phyloP scores from a whole-genome alignment of 2,113 vertebrate species.

The Nicator chloris region DNA sequence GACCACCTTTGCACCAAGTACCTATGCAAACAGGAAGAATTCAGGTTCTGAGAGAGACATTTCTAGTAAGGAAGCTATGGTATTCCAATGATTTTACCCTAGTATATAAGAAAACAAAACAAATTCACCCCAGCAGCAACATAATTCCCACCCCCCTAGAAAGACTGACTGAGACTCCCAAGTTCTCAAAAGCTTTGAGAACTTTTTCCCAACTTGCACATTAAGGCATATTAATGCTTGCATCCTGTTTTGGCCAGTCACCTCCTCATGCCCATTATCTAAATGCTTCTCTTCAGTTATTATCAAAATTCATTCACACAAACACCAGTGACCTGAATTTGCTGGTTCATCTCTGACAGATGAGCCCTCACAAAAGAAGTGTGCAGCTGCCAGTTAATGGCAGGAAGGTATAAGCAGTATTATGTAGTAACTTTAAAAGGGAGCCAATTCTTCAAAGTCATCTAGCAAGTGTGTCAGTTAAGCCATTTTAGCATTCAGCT shows the following conservation, averaged over 20 bases:
- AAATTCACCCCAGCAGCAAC: neutral
- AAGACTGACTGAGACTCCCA: neutral
- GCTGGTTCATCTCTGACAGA: neutral
- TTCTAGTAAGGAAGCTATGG: neutral
- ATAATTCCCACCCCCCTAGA: neutral
- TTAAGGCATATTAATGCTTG: neutral
- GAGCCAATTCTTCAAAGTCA: neutral
- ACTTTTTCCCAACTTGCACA: neutral
- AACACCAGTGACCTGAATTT: neutral
- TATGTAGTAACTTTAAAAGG: neutral
- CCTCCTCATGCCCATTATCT: neutral
- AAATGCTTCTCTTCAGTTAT: neutral
- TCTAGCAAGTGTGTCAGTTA: neutral
- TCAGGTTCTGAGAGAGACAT: neutral
- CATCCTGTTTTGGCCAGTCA: neutral
- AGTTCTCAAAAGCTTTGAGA: neutral
- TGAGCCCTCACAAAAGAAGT: neutral
- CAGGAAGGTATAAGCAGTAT: neutral
- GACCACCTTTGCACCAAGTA: constrained; percentile 95
- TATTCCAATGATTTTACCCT: neutral
- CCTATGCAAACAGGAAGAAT: constrained; percentile 70
- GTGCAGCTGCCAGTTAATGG: neutral
- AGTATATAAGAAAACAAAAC: neutral
- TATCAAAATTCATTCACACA: neutral
- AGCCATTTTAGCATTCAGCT: neutral